Conservation (phyloP, 2,113 vertebrate species). For the Pluvianellus socialis region DNA sequence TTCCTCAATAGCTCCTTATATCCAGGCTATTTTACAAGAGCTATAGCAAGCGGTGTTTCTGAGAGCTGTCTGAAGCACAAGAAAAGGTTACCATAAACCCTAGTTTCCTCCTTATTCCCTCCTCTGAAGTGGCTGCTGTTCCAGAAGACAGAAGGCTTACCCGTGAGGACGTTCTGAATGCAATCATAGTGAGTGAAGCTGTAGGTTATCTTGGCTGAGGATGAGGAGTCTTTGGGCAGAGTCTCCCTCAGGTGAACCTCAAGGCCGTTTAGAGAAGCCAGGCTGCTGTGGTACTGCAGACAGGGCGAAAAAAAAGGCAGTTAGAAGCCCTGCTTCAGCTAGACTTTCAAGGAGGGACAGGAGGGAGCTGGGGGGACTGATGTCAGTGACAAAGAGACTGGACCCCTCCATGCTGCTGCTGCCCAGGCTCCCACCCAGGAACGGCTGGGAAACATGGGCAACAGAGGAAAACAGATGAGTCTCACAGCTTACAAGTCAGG, state of each 20-base stretch:
- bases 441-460: background rate
- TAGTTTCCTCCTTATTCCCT: background rate
- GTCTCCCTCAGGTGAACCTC: conserved; percentile 91
- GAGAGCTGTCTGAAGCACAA: fast-evolving
- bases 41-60: background rate
- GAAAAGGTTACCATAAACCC: background rate
- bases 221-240: conserved; percentile 28
- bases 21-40: background rate
- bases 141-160: conserved; percentile 58
- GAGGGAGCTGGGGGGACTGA: fast-evolving
- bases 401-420: background rate
- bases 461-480: background rate
- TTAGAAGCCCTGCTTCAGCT: background rate
- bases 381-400: fast-evolving
- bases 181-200: conserved; percentile 88
- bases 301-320: background rate
- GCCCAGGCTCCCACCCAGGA: background rate
- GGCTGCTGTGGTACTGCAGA: conserved; percentile 88
- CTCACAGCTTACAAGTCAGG: background rate
- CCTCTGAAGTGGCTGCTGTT: fast-evolving
- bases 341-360: background rate
- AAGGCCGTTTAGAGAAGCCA: conserved; percentile 94
- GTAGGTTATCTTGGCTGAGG: conserved; percentile 69
- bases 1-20: too few relatives aligned
- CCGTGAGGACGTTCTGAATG: conserved; percentile 83